phyloP scores from a whole-genome alignment of 2,888 invertebrate genomes.

The Phlogophora meticulosa region DNA sequence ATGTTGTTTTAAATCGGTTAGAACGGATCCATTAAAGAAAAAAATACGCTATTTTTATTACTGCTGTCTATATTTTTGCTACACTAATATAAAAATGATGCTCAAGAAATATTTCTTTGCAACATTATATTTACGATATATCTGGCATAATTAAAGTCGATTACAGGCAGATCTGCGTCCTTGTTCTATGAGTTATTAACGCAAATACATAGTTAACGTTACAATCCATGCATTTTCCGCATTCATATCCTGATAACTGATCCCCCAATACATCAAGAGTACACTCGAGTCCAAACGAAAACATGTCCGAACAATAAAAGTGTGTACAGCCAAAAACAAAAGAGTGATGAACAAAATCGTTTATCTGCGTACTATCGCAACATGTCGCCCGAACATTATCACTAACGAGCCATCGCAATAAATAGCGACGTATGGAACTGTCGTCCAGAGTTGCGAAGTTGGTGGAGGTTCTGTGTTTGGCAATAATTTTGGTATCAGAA shows the following conservation, averaged over 20 bases:
- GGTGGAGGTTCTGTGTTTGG: not conserved
- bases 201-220: not conserved
- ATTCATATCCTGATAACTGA: not conserved
- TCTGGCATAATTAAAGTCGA: too few species aligned
- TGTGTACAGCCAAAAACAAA: conserved; percentile 59
- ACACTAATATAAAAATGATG: too few species aligned
- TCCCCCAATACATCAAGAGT: conserved; percentile 24
- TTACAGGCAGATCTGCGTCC: too few species aligned
- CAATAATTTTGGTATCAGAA: too few species aligned
- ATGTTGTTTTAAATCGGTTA: too few species aligned
- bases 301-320: conserved; percentile 66
- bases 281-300: conserved; percentile 53
- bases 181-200: too few species aligned
- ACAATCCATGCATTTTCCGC: conserved; percentile 3
- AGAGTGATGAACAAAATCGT: conserved; percentile 69
- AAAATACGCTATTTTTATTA: too few species aligned
- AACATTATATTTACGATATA: too few species aligned
- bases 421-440: conserved; percentile 70
- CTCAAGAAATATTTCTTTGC: too few species aligned
- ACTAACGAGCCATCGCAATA: conserved; percentile 80
- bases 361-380: conserved; percentile 71
- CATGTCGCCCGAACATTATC: conserved; percentile 81
- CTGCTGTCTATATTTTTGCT: too few species aligned
- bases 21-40: too few species aligned
- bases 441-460: conserved; percentile 35